Base-by-base conservation (phyloP, 2,113 vertebrate genomes). In the Ailurus styani region DNA sequence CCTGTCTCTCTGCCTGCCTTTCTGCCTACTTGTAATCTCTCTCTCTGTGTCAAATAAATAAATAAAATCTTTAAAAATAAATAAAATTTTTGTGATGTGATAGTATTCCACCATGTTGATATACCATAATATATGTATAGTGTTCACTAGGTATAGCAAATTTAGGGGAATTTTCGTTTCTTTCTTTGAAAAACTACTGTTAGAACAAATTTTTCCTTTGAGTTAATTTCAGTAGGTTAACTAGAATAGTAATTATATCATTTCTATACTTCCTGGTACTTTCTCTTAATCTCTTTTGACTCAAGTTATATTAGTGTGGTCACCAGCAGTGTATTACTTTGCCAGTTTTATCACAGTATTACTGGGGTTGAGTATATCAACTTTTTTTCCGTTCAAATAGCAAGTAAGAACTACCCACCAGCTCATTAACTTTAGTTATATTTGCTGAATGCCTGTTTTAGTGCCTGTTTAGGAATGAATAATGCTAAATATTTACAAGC, bases 151-250 rank as follows among this genome's bases (percentile, higher is more conserved):
- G 12, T 29, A 68, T 55, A 86, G 78, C n/a, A 73, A 77, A 95
- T 89, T 81, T 84, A 91, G 37, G n/a, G n/a, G 29, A 90, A 81
- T 94, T 89, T 95, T 93, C 15, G 64, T 90, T 93, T 91, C 12
- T 68, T 89, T 95, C 34, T 93, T 96, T 83, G 75, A 92, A 91
- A 96, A 96, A 60, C 93, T 68, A 54, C 2, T 15, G 2, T 90
- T 92, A 79, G 55, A 93, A 37, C 55, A 94, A 79, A 2, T 83
- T 83, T 97, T 95, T 90, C 47, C 73, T 89, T 42, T 95, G 7
- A 89, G 93, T 87, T 83, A 87, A 77, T 90, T 87, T 95, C 83
- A 86, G 21, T 94, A 83, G 42, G 13, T 70, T 78, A 77, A 87
- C 10, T 90, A 91, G 68, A 82, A 91, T 84, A 95, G 79, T 84